These are phyloP conservation scores for Temnothorax rugatulus DNA, from an alignment of 2,888 invertebrate species.

Conservation along the genomic window DNA sequence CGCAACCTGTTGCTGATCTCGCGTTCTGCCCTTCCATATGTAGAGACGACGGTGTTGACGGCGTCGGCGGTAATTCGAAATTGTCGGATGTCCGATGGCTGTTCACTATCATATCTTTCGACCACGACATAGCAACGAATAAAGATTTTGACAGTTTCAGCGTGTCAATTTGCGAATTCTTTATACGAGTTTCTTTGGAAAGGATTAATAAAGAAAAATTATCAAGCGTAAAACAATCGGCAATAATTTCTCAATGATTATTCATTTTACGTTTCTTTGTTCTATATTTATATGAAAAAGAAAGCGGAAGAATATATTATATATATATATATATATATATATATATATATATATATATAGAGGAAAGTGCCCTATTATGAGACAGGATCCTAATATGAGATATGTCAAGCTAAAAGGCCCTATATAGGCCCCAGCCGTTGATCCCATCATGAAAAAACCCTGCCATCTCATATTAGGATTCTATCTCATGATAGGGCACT, in stretches of 20 bases:
- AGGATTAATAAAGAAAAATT: not conserved
- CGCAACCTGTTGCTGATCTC: constrained; percentile 62
- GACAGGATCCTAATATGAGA: too few species aligned
- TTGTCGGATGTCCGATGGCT: constrained; percentile 56
- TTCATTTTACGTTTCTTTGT: not conserved
- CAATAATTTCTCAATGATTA: not conserved
- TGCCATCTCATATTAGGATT: too few species aligned
- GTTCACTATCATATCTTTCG: constrained; percentile 41
- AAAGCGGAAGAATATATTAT: too few species aligned
- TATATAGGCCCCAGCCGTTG: too few species aligned
- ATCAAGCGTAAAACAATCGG: not conserved
- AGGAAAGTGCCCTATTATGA: too few species aligned
- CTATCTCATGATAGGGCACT: too few species aligned
- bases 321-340: too few species aligned
- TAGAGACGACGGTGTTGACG: constrained; percentile 66
- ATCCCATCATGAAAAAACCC: too few species aligned
- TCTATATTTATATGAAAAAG: not conserved
- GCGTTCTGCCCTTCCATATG: constrained; percentile 63
- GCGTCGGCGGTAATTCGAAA: constrained; percentile 74
- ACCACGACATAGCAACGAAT: constrained; percentile 59
- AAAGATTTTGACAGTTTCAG: not conserved
- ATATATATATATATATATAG: too few species aligned
- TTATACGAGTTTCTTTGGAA: not conserved
- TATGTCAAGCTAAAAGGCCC: too few species aligned
- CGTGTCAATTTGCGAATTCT: not conserved